Conservation (phyloP, 2,113 vertebrate species). For the Emydura subglobosa region DNA sequence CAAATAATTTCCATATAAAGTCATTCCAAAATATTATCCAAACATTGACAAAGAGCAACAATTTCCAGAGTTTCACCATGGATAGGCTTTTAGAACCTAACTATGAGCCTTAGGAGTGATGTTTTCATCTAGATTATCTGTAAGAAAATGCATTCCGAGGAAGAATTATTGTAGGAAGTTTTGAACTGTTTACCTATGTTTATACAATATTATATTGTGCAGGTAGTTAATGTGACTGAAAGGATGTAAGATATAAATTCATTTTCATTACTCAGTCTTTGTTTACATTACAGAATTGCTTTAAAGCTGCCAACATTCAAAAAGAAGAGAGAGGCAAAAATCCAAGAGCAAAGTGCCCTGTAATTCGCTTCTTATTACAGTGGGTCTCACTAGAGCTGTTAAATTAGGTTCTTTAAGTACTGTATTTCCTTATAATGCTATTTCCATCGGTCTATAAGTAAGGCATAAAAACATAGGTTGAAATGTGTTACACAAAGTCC, state of each 20-base stretch:
- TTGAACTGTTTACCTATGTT: slow-evolving; percentile 53
- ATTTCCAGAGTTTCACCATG: slow-evolving; percentile 1
- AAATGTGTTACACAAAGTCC: not conserved
- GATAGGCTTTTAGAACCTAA: not conserved
- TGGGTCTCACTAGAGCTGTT: not conserved
- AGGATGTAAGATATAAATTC: slow-evolving; percentile 52
- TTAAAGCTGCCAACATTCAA: slow-evolving; percentile 21
- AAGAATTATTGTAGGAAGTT: not conserved
- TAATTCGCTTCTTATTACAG: not conserved
- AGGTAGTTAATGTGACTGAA: slow-evolving; percentile 62
- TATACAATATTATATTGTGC: slow-evolving; percentile 62
- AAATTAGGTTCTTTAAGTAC: not conserved
- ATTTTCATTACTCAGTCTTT: slow-evolving; percentile 60
- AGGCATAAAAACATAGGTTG: not conserved
- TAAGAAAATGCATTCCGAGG: slow-evolving; percentile 36
- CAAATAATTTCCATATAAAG: not conserved
- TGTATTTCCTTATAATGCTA: not conserved
- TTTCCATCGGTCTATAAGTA: not conserved
- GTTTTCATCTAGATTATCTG: slow-evolving; percentile 40
- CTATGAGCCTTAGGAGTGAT: not conserved
- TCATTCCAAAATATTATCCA: slow-evolving; percentile 30
- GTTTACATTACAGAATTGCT: slow-evolving; percentile 47
- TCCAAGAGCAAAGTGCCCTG: not conserved
- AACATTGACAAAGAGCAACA: not conserved
- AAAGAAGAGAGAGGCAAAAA: slow-evolving; percentile 20